phyloP scores from a whole-genome alignment of 2,888 invertebrate species.

The Metacarcinus magister region DNA sequence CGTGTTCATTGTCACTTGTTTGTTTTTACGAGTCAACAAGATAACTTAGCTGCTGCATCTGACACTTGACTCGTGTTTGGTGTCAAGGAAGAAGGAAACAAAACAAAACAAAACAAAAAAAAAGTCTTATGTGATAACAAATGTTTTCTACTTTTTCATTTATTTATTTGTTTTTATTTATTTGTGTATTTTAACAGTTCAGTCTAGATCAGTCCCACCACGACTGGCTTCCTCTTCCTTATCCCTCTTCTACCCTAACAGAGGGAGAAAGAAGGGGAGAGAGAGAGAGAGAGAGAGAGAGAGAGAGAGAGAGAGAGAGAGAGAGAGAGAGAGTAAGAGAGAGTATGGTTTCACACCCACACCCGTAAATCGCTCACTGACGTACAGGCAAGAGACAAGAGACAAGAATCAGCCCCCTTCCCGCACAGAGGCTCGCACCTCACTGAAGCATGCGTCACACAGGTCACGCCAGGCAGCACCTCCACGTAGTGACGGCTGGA shows the following conservation, averaged over 20 bases:
- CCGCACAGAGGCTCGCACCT: not conserved
- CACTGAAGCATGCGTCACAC: not conserved
- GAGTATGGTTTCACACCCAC: slow-evolving; percentile 36
- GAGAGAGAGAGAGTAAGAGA: too few species aligned
- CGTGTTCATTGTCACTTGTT: not conserved
- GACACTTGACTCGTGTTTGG: not conserved
- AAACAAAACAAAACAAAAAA: too few species aligned
- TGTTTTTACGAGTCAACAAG: not conserved
- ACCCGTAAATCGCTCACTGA: slow-evolving; percentile 21
- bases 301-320: too few species aligned
- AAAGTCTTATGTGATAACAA: not conserved
- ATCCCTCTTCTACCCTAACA: too few species aligned
- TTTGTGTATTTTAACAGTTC: not conserved
- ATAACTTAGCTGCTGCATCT: not conserved
- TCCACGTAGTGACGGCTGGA: not conserved
- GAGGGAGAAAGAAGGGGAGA: too few species aligned
- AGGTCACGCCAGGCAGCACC: not conserved
- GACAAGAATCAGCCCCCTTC: not conserved
- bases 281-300: too few species aligned
- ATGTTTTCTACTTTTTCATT: not conserved
- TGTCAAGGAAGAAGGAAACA: not conserved
- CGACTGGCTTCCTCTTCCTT: not conserved
- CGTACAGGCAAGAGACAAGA: not conserved
- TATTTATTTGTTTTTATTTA: not conserved
- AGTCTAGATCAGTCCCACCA: not conserved